Conservation (phyloP, 1,140 invertebrate genomes). For the Brachionus rotundiformis region DNA sequence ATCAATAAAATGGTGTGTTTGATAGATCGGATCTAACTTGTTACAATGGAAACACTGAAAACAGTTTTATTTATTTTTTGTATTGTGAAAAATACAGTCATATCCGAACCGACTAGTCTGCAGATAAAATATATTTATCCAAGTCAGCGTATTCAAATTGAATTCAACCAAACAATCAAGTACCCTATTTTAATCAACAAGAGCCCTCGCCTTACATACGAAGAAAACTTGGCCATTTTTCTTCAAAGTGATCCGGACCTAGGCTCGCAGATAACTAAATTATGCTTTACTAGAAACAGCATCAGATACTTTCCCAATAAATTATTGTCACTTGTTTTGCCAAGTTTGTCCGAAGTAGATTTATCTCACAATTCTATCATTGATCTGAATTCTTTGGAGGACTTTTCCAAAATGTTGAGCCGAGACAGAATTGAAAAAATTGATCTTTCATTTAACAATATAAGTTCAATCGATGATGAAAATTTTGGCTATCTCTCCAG, state of each 20-base stretch:
- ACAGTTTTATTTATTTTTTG: background rate
- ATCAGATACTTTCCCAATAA: conserved; percentile 1
- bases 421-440: background rate
- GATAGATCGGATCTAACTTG: background rate
- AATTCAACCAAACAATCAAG: conserved; percentile 12
- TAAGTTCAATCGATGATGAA: background rate
- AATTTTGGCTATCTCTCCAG: background rate
- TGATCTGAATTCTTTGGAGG: background rate
- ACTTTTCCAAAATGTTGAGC: background rate
- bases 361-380: background rate
- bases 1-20: background rate
- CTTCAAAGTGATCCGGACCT: background rate
- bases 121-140: background rate
- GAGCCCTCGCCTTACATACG: background rate
- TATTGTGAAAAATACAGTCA: background rate
- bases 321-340: background rate
- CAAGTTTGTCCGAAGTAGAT: background rate
- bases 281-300: background rate
- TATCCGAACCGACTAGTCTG: background rate
- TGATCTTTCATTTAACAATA: background rate
- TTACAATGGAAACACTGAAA: background rate
- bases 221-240: conserved; percentile 12
- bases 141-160: background rate
- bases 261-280: background rate
- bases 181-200: conserved; percentile 11